phyloP scores from a whole-genome alignment of 2,113 vertebrate genomes.

The Nicator chloris region DNA sequence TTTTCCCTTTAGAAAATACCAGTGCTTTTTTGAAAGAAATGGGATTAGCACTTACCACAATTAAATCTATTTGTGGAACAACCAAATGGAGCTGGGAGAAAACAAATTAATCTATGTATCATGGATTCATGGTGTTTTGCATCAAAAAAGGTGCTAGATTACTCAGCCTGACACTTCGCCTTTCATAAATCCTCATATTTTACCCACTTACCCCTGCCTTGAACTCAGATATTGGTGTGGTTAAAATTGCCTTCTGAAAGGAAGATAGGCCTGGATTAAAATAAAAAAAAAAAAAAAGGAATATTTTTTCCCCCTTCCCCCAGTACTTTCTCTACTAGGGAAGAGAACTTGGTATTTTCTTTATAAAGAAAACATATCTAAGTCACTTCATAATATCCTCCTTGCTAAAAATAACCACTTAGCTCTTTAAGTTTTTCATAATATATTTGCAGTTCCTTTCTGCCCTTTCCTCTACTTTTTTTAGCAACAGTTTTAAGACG shows the following conservation, averaged over 20 bases:
- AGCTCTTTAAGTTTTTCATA: background rate
- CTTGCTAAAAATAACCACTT: background rate
- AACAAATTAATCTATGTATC: background rate
- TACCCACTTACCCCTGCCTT: background rate
- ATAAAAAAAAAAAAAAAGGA: background rate
- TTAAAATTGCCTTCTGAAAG: background rate
- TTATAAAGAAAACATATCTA: background rate
- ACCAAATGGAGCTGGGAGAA: background rate
- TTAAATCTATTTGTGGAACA: slow-evolving; percentile 13
- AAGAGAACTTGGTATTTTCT: background rate
- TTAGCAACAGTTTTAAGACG: background rate
- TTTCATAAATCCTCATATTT: background rate
- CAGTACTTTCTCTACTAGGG: background rate
- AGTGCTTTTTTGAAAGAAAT: background rate
- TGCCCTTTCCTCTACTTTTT: background rate
- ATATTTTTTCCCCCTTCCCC: background rate
- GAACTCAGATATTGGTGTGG: background rate
- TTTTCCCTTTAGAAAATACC: background rate
- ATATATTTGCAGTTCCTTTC: background rate
- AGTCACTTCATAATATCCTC: background rate
- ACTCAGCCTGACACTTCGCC: background rate
- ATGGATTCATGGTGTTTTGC: background rate
- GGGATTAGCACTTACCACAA: background rate
- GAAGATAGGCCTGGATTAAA: background rate
- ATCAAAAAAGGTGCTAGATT: background rate